Conservation (phyloP, 2,888 invertebrate species). For the Mesochorus sp. region DNA sequence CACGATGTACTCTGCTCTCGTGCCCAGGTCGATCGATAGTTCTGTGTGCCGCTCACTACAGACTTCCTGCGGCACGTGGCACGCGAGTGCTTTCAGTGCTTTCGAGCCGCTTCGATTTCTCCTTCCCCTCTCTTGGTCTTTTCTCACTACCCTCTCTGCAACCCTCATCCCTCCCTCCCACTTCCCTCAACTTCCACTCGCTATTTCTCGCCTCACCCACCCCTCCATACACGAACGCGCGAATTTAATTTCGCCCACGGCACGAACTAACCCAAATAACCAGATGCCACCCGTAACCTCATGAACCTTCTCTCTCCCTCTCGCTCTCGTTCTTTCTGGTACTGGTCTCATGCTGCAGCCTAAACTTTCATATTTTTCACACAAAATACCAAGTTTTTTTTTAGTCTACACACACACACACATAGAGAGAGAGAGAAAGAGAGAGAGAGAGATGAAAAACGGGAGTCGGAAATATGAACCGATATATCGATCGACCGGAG, state of each 20-base stretch:
- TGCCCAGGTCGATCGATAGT: slow-evolving; percentile 49
- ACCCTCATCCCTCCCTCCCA: neutral
- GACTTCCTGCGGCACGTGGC: slow-evolving; percentile 54
- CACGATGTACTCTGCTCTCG: slow-evolving; percentile 35
- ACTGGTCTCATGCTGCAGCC: slow-evolving; percentile 5
- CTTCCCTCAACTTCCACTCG: neutral
- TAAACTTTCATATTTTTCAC: no score
- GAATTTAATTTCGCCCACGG: slow-evolving; percentile 69
- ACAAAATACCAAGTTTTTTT: no score
- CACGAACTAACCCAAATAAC: slow-evolving; percentile 69
- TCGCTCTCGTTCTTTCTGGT: neutral
- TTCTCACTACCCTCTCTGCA: neutral
- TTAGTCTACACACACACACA: no score
- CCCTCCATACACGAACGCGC: slow-evolving; percentile 23
- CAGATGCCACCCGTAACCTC: slow-evolving; percentile 63
- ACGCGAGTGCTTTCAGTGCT: slow-evolving; percentile 59
- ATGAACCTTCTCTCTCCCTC: slow-evolving; percentile 27
- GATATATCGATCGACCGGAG: no score
- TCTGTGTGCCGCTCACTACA: slow-evolving; percentile 36
- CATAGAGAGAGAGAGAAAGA: no score
- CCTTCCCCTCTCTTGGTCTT: neutral
- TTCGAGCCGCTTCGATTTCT: slow-evolving; percentile 48
- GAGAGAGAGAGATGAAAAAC: no score
- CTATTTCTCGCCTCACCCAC: slow-evolving; percentile 28
- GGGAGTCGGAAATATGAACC: no score